Evolutionary conservation across 2,888 invertebrate genomes (phyloP).

Genomic region (Acleris sparsana): DNA sequence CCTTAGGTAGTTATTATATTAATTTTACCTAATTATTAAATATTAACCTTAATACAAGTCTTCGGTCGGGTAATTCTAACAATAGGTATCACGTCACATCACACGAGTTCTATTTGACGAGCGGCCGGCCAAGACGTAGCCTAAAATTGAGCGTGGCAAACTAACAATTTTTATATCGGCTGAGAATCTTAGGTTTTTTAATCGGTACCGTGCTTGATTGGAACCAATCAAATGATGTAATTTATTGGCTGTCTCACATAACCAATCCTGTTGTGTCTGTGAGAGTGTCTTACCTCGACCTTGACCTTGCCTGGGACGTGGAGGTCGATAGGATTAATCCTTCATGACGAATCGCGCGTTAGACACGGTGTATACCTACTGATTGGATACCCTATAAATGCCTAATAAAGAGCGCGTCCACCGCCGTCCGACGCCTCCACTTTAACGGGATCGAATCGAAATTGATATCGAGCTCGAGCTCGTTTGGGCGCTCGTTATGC

Average conservation of each 20-base stretch:
- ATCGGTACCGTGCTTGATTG: conserved; percentile 73
- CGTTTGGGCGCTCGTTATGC: conserved; percentile 12
- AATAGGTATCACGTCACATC: background rate
- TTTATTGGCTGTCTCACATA: conserved; percentile 66
- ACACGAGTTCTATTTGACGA: background rate
- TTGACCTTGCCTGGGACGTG: conserved; percentile 58
- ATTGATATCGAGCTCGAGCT: conserved; percentile 9
- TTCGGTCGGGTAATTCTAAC: background rate
- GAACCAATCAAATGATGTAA: conserved; percentile 78
- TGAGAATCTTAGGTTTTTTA: conserved; percentile 58
- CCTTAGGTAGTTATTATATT: too few species aligned
- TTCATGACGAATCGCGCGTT: conserved; percentile 70
- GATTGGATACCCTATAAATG: conserved; percentile 69
- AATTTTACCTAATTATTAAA: too few species aligned
- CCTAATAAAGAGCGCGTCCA: conserved; percentile 63
- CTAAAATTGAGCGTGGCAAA: conserved; percentile 59
- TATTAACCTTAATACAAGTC: background rate
- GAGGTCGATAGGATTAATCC: conserved; percentile 60
- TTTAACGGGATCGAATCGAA: conserved; percentile 20
- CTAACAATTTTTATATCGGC: conserved; percentile 54
- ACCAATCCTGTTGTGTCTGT: conserved; percentile 52
- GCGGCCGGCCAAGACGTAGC: background rate
- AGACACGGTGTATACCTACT: conserved; percentile 59
- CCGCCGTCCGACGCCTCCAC: conserved; percentile 53
- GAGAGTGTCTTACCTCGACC: conserved; percentile 50